A percentile compares a stretch with the other conserved stretches of the same genome.
Conservation (phyloP, 2,113 vertebrate genomes). For the Centrocercus urophasianus region DNA sequence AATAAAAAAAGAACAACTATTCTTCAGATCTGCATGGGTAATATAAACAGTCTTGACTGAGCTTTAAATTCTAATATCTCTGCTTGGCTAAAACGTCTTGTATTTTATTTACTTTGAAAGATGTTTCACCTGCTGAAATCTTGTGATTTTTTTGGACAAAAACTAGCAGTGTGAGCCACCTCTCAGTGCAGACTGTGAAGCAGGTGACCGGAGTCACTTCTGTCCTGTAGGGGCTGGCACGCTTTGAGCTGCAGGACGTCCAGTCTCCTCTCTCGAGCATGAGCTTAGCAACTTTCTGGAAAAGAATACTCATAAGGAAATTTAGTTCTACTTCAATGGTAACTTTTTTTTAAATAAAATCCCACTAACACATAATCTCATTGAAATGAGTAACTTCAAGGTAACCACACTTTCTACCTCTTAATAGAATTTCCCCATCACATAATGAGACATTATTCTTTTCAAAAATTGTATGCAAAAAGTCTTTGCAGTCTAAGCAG, state of each 20-base stretch:
- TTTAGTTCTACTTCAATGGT: neutral
- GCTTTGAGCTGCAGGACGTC: neutral
- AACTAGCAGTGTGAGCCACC: neutral
- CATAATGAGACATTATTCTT: neutral
- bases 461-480: conserved; percentile 8
- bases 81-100: neutral
- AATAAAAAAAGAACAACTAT: neutral
- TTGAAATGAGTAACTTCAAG: neutral
- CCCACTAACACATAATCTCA: neutral
- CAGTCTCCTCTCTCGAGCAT: neutral
- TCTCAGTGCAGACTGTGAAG: neutral
- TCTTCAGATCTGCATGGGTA: neutral
- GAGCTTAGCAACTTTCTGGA: neutral
- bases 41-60: neutral
- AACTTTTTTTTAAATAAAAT: neutral
- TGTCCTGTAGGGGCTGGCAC: neutral
- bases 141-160: neutral
- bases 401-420: neutral
- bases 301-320: neutral
- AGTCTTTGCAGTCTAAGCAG: neutral
- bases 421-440: neutral
- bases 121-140: neutral
- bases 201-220: neutral
- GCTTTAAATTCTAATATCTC: neutral
- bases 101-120: neutral